These are phyloP conservation scores for Tetramorium simillimum DNA, from an alignment of 1,140 invertebrate species.

Conservation along the genomic window DNA sequence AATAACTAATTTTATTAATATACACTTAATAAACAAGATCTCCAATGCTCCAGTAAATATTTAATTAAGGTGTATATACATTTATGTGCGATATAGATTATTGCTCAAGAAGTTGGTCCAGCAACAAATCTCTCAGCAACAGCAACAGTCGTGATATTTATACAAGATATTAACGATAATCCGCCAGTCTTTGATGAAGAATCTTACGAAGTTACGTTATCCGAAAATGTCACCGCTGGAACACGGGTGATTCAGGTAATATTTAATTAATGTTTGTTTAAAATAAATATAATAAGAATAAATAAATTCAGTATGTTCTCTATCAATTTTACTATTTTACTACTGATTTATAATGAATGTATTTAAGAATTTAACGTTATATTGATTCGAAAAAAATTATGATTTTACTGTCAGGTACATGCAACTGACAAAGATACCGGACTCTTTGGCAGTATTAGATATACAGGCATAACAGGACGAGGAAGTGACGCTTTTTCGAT, in stretches of 20 bases:
- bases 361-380: neutral
- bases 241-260: constrained; percentile 90
- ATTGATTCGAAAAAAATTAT: constrained; percentile 8
- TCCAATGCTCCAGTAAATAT: neutral
- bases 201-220: constrained; percentile 90
- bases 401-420: constrained; percentile 82
- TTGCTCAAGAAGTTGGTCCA: constrained; percentile 92
- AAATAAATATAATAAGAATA: neutral
- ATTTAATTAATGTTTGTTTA: neutral
- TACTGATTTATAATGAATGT: neutral
- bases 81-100: constrained; percentile 85
- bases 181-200: constrained; percentile 91
- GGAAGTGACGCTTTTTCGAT: constrained; percentile 91
- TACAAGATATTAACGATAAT: constrained; percentile 97
- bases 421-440: constrained; percentile 92
- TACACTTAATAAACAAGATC: neutral
- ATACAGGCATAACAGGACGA: constrained; percentile 91
- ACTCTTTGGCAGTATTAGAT: constrained; percentile 90
- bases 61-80: neutral
- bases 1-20: neutral
- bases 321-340: neutral
- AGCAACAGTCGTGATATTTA: constrained; percentile 91
- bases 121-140: constrained; percentile 90
- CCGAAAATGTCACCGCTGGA: constrained; percentile 92
- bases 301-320: neutral